These are phyloP conservation scores for Pelmatolapia mariae DNA, from an alignment of 2,113 vertebrate species.

Conservation along the genomic window DNA sequence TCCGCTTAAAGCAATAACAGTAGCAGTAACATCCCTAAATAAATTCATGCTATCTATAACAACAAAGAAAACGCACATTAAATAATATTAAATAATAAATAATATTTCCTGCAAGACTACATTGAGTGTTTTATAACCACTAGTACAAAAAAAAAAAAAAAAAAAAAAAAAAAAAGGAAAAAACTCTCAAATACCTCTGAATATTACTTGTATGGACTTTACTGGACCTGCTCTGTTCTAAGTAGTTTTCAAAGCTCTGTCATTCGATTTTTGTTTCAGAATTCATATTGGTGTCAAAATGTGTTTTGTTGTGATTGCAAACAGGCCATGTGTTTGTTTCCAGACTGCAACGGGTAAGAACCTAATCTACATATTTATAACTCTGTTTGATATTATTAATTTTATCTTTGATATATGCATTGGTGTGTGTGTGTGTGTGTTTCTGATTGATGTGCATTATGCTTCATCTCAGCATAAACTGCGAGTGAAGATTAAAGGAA, in stretches of 20 bases:
- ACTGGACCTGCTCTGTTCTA: background rate
- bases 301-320: conserved; percentile 26
- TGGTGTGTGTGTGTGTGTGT: conserved; percentile 47
- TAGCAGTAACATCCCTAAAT: background rate
- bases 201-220: background rate
- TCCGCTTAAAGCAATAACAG: background rate
- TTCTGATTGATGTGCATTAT: conserved; percentile 70
- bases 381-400: conserved; percentile 63
- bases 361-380: conserved; percentile 62
- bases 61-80: background rate
- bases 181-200: background rate
- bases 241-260: background rate
- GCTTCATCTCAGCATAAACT: conserved; percentile 67
- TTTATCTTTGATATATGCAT: conserved; percentile 60
- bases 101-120: background rate
- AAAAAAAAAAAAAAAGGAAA: background rate
- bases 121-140: background rate
- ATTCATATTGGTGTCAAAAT: conserved; percentile 5
- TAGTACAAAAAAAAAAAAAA: background rate
- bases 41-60: background rate
- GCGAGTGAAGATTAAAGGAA: conserved; percentile 60
- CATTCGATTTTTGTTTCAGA: background rate
- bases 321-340: conserved; percentile 20
- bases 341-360: conserved; percentile 8
- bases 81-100: too few species aligned